Base-by-base conservation (phyloP, 2,797 vertebrate species). In the Lithobates pipiens region DNA sequence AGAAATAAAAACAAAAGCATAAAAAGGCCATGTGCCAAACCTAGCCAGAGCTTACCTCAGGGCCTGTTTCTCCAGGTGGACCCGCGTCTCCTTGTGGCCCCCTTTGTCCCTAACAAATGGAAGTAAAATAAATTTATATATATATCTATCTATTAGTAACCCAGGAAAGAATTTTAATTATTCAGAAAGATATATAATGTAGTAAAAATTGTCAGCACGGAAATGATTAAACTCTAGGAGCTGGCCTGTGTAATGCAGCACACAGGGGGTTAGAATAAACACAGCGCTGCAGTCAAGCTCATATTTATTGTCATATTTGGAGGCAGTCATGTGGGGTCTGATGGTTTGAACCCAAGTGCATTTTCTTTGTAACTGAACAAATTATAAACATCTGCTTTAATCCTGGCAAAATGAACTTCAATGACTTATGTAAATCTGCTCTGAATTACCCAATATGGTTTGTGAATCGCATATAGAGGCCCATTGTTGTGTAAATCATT, bases 81-180 rank as follows among this genome's bases (percentile, higher is more conserved):
- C 98, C 98, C 87, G 90, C 76, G 32, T 98, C 96, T 73, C 98
- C 98, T 72, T 93, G 92, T 39, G 93, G 94, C 90, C 98, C 98
- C 93, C 93, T 97, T 80, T 93, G 91, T 86, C 98, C 98, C 98
- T 99, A 89, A 25, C 89, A 88, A 90, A 50, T 88, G 91, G 36
- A 89, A 93, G 1, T 91, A 91, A 88, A 89, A 57, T 21, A 25
- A 10, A 16, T 80, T 8, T 39, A 84, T 86, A 73, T 84, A 67
- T 29, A 29, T 67, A 67, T 57, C 27, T 77, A 73, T 29, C 57
- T 44, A 42, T 79, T 67, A 74, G 23, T 74, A 46, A 74, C 46
- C 32, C 8, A 44, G 21, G 36, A 42, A 72, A 23, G 21, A 6
- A 27, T 44, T 39, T 23, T n/a, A 1, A 36, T 27, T 63, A 63